Percentiles rank a stretch among this genome's conserved stretches.
phyloP scores from a whole-genome alignment of 1,140 invertebrate genomes.

The Andrena cerasifolii region DNA sequence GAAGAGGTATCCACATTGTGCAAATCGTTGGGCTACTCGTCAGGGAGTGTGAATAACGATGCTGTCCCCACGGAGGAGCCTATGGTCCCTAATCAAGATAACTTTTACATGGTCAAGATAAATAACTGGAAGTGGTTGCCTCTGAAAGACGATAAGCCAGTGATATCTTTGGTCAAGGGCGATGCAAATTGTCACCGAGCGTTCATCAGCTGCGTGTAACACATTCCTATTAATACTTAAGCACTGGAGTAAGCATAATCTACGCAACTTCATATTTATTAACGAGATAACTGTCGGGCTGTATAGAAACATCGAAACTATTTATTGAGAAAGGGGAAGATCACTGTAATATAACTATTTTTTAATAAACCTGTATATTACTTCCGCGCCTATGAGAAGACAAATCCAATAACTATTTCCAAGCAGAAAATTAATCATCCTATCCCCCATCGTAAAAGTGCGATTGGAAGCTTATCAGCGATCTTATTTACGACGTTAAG shows the following conservation, averaged over 20 bases:
- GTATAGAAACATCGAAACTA: neutral
- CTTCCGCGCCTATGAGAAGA: too few relatives aligned
- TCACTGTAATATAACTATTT: too few relatives aligned
- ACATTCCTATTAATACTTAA: too few relatives aligned
- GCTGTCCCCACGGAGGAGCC: neutral
- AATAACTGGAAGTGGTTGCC: conserved; percentile 60
- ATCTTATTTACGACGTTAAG: too few relatives aligned
- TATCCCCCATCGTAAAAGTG: too few relatives aligned
- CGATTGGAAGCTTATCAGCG: too few relatives aligned
- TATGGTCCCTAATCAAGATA: conserved; percentile 49
- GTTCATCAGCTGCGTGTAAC: conserved; percentile 65
- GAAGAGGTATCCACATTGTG: conserved; percentile 57
- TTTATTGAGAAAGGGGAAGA: too few relatives aligned
- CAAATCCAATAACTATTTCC: too few relatives aligned
- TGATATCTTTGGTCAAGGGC: conserved; percentile 58
- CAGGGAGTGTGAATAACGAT: conserved; percentile 48
- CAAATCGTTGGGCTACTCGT: conserved; percentile 54
- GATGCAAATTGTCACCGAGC: conserved; percentile 62
- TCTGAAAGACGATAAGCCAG: conserved; percentile 60
- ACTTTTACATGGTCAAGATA: conserved; percentile 70
- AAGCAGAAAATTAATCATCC: too few relatives aligned
- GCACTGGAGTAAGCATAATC: too few relatives aligned
- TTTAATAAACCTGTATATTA: too few relatives aligned
- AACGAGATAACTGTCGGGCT: neutral
- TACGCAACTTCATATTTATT: neutral